Base-by-base conservation (phyloP, 2,888 invertebrate genomes). In the Drosophila yooni region DNA sequence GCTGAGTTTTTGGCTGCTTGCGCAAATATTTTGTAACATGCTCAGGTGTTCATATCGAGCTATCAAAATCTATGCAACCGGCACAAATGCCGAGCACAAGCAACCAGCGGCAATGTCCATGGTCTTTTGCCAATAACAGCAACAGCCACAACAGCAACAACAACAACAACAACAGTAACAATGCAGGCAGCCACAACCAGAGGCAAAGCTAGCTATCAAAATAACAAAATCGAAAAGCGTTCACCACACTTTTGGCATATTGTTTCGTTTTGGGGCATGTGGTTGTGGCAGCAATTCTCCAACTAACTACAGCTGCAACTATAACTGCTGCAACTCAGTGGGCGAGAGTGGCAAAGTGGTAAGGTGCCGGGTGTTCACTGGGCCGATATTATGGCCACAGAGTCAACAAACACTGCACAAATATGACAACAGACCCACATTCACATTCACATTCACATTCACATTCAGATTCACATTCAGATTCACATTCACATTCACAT, bases 221-320 rank as follows among this genome's bases (percentile, higher is more conserved):
- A 86, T 88, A 83, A 88, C 82, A 74, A 78, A 78, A 86, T 79
- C 71, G 71, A 79, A 85, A 78, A 74, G 60, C 76, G 64, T 74
- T 76, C 51, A 71, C 78, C 74, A 69, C 88, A 81, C 78, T 83
- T 73, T 74, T 80, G 64, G 68, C 73, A 78, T 78, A 76, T 86
- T 78, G 77, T 71, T 72, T 70, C 74, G 74, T 62, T 71, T 71
- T 62, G 54, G 65, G 77, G 65, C 66, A 65, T 70, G 70, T 67
- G 77, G 80, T 63, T 79, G 66, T 65, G 77, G 81, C 67, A 48
- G 65, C 54, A 77, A 63, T 77, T 71, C 40, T 51, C 40, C 60
- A 63, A 48, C 74, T 69, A 77, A 56, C 63, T 74, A 36, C 56
- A 67, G 31, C 53, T 63, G 43, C 67, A 48, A 51, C 56, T 56